Conservation (phyloP, 1,140 invertebrate species). For the Drosophila ercepeae region DNA sequence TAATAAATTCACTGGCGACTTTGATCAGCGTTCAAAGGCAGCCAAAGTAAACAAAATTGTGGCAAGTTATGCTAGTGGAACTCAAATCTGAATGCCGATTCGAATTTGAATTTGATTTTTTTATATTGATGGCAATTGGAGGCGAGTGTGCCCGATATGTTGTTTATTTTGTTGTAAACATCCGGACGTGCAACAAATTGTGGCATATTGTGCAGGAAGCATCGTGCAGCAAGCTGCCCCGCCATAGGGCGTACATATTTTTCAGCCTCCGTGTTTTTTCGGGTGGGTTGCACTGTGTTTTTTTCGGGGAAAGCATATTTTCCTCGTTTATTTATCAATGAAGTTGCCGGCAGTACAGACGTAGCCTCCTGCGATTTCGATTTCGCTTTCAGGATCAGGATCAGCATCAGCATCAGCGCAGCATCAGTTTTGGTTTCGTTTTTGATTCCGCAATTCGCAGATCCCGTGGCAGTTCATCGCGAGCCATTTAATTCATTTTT, state of each 20-base stretch:
- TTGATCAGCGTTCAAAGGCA: slow-evolving; percentile 65
- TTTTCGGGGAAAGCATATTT: slow-evolving; percentile 38
- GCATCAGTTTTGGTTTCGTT: slow-evolving; percentile 20
- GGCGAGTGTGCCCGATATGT: slow-evolving; percentile 26
- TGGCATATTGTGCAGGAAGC: slow-evolving; percentile 77
- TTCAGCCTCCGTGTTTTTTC: slow-evolving; percentile 13
- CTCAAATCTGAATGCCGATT: slow-evolving; percentile 34
- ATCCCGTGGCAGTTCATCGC: slow-evolving; percentile 25
- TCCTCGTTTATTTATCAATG: slow-evolving; percentile 76
- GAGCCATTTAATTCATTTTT: slow-evolving; percentile 59
- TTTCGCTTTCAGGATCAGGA: no score
- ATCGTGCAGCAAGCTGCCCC: slow-evolving; percentile 31
- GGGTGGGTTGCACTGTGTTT: slow-evolving; percentile 18
- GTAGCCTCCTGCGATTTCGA: slow-evolving; percentile 36
- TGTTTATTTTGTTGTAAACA: slow-evolving; percentile 81
- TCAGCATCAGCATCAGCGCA: no score
- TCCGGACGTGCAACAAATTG: slow-evolving; percentile 79
- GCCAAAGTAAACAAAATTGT: slow-evolving; percentile 62
- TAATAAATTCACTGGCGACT: slow-evolving; percentile 74
- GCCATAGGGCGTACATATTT: slow-evolving; percentile 66
- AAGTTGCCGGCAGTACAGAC: slow-evolving; percentile 71
- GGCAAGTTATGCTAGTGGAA: slow-evolving; percentile 50
- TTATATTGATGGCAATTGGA: slow-evolving; percentile 52
- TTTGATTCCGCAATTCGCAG: slow-evolving; percentile 26
- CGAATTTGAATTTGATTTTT: slow-evolving; percentile 44